Evolutionary conservation across 2,888 invertebrate species (phyloP), one percentile per base, ranked within the genome.

Genomic region (Tenthredo notha): DNA sequence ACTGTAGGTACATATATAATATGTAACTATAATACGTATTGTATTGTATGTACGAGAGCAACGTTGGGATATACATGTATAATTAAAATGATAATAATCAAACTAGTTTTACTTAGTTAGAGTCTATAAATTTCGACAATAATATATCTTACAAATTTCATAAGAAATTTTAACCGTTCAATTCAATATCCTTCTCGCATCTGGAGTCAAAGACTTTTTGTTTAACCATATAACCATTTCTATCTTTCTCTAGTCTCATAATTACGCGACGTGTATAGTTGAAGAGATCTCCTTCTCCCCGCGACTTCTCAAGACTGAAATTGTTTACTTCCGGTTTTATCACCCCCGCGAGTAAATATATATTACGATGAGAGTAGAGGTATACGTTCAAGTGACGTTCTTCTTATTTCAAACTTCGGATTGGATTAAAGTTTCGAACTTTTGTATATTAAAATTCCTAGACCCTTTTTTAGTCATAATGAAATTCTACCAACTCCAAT

Each of bases 271-370:
- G 21, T 2, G n/a, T n/a, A 33, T 33, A 72, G 4, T 12, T 33
- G 2, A 33, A 33, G 21, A 72, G 10, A 2, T 21, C 18, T 72
- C 12, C 5, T 72, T 40, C 21, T 21, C 72, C 18, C 37, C 29
- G 29, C 18, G 70, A 15, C 47, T 70, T 37, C 61, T 67, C 33
- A 18, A 67, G 67, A 33, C 25, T n/a, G 25, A 43, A 74, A 74
- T 74, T 74, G 72, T 74, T 43, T 21, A 74, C 72, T 74, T 74
- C 72, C 72, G 72, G 72, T 74, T 74, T 43, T 74, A 21, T 74
- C 40, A 37, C 6, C 72, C 43, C n/a, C 72, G n/a, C 43, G n/a
- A 43, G n/a, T 61, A 33, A 33, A 7, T 10, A 61, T 58, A 21
- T 10, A 25, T 25, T 7, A 25, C n/a, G n/a, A 61, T 61, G 25